A percentile compares a stretch with the other conserved stretches of the same genome.
These are phyloP conservation scores for zebrafish (Danio rerio) DNA, from an alignment of 2,113 vertebrate species.

Conservation along the genomic window GRCz12tu NC_133179.1:15450001-15450500, in stretches of 20 bases:
- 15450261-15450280: slow-evolving; percentile 8
- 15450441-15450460: too few species aligned
- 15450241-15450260: slow-evolving; percentile 38
- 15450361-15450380: too few species aligned
- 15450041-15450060: background rate
- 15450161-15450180: slow-evolving; percentile 52
- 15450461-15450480: too few species aligned
- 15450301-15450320: background rate
- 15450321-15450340: background rate
- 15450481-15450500: too few species aligned
- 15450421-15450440: too few species aligned
- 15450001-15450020: background rate
- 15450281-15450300: slow-evolving; percentile 17
- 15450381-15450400: too few species aligned
- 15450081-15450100: background rate
- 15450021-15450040: background rate
- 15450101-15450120: background rate
- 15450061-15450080: background rate
- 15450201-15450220: slow-evolving; percentile 40
- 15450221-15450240: slow-evolving; percentile 44
- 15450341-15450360: too few species aligned
- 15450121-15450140: background rate
- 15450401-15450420: too few species aligned
- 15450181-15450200: slow-evolving; percentile 43
- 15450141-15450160: slow-evolving; percentile 28